Percentiles rank a stretch among this genome's conserved stretches.
Conservation (phyloP, 2,113 vertebrate species). For the Aramus guarauna region DNA sequence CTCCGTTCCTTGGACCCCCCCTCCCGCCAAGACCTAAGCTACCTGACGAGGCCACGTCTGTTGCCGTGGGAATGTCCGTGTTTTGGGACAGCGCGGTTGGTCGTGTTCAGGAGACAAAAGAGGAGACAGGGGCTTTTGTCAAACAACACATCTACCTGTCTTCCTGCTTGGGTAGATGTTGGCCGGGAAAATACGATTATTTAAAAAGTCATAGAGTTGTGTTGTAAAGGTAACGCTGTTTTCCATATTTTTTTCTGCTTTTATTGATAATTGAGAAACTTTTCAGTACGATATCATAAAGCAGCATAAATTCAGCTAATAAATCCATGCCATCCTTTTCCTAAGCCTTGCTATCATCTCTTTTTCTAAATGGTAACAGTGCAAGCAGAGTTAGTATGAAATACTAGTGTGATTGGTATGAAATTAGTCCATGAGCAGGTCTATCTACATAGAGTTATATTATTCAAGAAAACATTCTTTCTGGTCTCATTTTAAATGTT, state of each 20-base stretch:
- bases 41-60: background rate
- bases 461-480: background rate
- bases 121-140: background rate
- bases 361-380: background rate
- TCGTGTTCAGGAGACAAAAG: background rate
- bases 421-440: background rate
- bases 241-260: background rate
- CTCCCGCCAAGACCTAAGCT: too few species aligned
- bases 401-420: background rate
- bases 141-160: background rate
- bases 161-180: background rate
- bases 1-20: background rate
- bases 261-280: background rate
- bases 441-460: background rate
- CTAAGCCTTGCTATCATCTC: background rate
- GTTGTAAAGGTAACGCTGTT: background rate
- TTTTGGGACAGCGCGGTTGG: background rate
- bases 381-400: background rate
- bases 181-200: background rate
- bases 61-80: accelerated
- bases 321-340: background rate
- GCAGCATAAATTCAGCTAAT: background rate
- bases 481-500: background rate
- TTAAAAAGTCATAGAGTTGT: background rate
- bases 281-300: background rate